phyloP scores from a whole-genome alignment of 2,888 invertebrate genomes.

The Crioceris asparagi region DNA sequence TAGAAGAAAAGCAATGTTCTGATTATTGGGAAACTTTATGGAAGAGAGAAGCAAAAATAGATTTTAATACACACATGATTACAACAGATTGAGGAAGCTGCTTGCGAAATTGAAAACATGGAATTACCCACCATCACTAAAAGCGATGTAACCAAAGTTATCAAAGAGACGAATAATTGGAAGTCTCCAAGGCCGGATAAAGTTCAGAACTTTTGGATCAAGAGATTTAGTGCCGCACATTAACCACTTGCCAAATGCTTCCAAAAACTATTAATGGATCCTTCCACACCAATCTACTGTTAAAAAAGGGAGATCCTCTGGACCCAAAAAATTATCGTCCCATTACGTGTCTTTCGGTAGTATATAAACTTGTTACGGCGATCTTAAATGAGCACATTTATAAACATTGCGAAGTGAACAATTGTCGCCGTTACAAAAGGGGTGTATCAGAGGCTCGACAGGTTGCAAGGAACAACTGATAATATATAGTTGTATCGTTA shows the following conservation, averaged over 20 bases:
- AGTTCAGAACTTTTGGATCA: conserved; percentile 6
- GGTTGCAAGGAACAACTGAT: not conserved
- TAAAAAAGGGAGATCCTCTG: not conserved
- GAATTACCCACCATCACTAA: too few species aligned
- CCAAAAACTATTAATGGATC: not conserved
- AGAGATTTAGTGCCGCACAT: not conserved
- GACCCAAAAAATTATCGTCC: conserved; percentile 4
- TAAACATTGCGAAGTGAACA: too few species aligned
- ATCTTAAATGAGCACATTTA: too few species aligned
- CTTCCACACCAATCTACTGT: not conserved
- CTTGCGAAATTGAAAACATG: too few species aligned
- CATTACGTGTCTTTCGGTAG: conserved; percentile 2
- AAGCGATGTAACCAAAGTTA: too few species aligned
- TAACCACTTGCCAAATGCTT: not conserved
- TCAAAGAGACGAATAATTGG: conserved; percentile 4
- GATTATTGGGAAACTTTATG: too few species aligned
- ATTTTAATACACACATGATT: not conserved
- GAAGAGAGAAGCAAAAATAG: not conserved
- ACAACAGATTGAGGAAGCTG: too few species aligned
- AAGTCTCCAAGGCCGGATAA: conserved; percentile 6
- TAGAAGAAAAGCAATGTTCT: too few species aligned
- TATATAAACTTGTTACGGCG: conserved; percentile 2
- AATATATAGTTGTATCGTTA: not conserved
- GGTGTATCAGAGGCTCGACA: not conserved
- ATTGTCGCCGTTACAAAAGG: not conserved